Conservation (phyloP, 2,113 vertebrate genomes). For the Microcebus murinus region DNA sequence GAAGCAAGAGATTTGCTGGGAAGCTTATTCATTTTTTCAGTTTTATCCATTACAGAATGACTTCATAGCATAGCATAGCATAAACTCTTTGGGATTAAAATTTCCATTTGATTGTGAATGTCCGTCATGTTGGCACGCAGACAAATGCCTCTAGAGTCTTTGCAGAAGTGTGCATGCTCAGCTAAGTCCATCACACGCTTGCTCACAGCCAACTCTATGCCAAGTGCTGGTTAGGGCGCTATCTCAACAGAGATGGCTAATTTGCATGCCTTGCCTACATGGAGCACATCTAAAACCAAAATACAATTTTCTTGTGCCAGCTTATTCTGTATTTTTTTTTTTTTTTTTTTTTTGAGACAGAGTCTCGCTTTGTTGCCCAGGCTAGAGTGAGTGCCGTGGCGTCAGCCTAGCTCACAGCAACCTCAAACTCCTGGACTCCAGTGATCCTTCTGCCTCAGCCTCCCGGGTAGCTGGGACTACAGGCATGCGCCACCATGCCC, state of each 20-base stretch:
- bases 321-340: constrained; percentile 12
- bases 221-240: neutral
- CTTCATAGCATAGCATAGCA: neutral
- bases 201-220: neutral
- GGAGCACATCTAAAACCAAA: neutral
- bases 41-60: neutral
- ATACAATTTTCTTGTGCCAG: neutral
- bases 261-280: neutral
- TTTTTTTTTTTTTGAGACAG: constrained; percentile 59
- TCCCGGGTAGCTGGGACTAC: too few relatives aligned
- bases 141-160: too few relatives aligned
- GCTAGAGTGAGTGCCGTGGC: too few relatives aligned
- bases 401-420: too few relatives aligned
- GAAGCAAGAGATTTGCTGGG: neutral
- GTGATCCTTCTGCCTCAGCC: too few relatives aligned
- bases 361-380: too few relatives aligned
- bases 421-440: too few relatives aligned
- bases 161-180: neutral
- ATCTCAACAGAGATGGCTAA: neutral
- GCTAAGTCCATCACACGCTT: neutral
- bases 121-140: neutral
- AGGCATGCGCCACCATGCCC: too few relatives aligned
- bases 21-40: neutral
- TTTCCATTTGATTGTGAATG: neutral
- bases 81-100: neutral